phyloP scores from a whole-genome alignment of 2,113 vertebrate genomes.

The Leptocoma aspasia region DNA sequence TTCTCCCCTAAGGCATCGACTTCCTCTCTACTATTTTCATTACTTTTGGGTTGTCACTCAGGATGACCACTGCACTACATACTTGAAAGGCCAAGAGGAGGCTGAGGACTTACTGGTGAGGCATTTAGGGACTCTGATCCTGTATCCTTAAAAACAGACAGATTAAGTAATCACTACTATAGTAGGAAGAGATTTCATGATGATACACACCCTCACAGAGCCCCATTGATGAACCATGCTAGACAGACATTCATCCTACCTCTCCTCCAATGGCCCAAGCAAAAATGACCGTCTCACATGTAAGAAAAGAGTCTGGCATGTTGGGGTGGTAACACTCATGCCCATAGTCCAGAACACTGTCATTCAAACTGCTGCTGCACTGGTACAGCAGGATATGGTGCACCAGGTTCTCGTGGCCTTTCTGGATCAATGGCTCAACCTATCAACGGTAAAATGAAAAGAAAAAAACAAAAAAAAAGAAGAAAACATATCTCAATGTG shows the following conservation, averaged over 20 bases:
- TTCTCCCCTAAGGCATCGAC: not conserved
- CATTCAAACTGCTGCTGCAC: constrained; percentile 79
- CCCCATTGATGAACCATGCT: not conserved
- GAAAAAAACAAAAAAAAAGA: not conserved
- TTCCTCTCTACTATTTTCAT: not conserved
- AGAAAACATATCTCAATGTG: not conserved
- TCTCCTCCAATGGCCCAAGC: constrained; percentile 90
- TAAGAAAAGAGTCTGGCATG: constrained; percentile 85
- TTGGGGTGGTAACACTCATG: constrained; percentile 89
- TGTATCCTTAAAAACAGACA: not conserved
- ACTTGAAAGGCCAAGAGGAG: not conserved
- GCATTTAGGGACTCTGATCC: not conserved
- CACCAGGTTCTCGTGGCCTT: constrained; percentile 81
- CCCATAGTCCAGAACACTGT: constrained; percentile 73
- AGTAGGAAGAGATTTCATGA: not conserved
- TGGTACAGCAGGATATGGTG: constrained; percentile 88
- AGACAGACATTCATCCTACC: constrained; percentile 64
- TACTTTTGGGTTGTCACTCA: not conserved
- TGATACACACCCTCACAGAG: not conserved
- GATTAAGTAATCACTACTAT: not conserved
- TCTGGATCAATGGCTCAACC: constrained; percentile 85
- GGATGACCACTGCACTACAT: not conserved
- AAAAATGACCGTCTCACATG: constrained; percentile 84
- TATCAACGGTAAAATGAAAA: constrained; percentile 33
- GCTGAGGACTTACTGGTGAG: not conserved